Base-by-base conservation (phyloP, 2,113 vertebrate species). In the Zeus faber region DNA sequence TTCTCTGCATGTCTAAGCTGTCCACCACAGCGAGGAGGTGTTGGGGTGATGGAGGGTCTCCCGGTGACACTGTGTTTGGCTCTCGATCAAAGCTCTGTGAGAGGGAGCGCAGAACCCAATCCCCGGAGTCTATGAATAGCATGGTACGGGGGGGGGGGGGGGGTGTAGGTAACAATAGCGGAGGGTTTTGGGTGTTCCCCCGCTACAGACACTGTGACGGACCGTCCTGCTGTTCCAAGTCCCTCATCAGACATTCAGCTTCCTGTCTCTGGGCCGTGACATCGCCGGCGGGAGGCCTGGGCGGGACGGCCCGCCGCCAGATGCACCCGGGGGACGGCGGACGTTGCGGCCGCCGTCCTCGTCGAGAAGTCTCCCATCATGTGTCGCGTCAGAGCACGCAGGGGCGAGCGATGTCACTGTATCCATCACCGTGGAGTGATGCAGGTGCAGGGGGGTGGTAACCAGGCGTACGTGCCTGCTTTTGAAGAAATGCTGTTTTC, bases 161-260 rank as follows among this genome's bases (percentile, higher is more conserved):
- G 25, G 46, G n/a, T 5, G 8, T 8, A 62, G 51, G 49, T 39
- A 72, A 89, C 83, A 87, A 89, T 81, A 74, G 67, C 24, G 2
- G 24, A 29, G 62, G 71, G 67, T 78, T 80, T 81, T n/a, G 77
- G 85, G 83, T 87, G 87, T 89, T 88, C 76, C 81, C n/a, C 86
- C 63, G 56, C 68, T 65, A 76, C 72, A 53, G 70, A 77, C 70
- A 62, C 63, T 77, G 66, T 53, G 66, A 78, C 73, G 74, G 76
- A 72, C 59, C 64, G 62, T 48, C 74, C 74, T 84, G 68, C 84
- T 79, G 70, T 77, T 71, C 55, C 37, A 29, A 80, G 67, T 72
- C 70, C 61, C 70, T 85, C 81, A 82, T 87, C 70, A 87, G 87
- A 82, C 76, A 83, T 89, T 86, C 67, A 84, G 56, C 16, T 46